phyloP scores from a whole-genome alignment of 2,888 invertebrate species.

The Isotomurus palustris region DNA sequence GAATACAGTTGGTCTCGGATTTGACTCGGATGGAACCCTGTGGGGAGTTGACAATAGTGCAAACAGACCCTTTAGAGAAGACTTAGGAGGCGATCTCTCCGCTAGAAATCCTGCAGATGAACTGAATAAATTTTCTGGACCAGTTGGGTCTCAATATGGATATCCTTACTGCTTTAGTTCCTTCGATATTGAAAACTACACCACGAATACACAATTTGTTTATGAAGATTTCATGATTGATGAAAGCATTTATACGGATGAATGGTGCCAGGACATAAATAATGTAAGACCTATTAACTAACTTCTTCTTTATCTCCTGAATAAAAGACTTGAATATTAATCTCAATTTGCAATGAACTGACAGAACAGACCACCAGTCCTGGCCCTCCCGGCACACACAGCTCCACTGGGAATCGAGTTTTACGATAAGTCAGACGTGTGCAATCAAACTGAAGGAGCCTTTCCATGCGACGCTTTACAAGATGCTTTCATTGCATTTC shows the following conservation, averaged over 20 bases:
- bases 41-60: slow-evolving; percentile 35
- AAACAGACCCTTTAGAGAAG: slow-evolving; percentile 27
- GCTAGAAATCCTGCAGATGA: slow-evolving; percentile 41
- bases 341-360: too few species aligned
- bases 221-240: slow-evolving; percentile 36
- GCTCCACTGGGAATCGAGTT: slow-evolving; percentile 40
- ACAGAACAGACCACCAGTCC: slow-evolving; percentile 34
- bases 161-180: slow-evolving; percentile 42
- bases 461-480: slow-evolving; percentile 37
- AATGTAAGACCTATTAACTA: slow-evolving; percentile 24
- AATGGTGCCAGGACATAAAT: slow-evolving; percentile 29
- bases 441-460: slow-evolving; percentile 21
- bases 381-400: slow-evolving; percentile 37
- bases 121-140: slow-evolving; percentile 27
- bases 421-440: slow-evolving; percentile 22
- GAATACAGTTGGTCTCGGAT: slow-evolving; percentile 31
- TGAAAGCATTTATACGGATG: slow-evolving; percentile 32
- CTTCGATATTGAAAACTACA: slow-evolving; percentile 21
- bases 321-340: not conserved
- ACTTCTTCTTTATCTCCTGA: too few species aligned
- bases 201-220: slow-evolving; percentile 35
- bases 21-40: slow-evolving; percentile 23
- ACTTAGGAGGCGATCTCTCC: slow-evolving; percentile 41
- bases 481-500: slow-evolving; percentile 36
- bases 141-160: slow-evolving; percentile 34